Conservation (phyloP, 2,888 invertebrate genomes). For the Drosophila fulvimacula region DNA sequence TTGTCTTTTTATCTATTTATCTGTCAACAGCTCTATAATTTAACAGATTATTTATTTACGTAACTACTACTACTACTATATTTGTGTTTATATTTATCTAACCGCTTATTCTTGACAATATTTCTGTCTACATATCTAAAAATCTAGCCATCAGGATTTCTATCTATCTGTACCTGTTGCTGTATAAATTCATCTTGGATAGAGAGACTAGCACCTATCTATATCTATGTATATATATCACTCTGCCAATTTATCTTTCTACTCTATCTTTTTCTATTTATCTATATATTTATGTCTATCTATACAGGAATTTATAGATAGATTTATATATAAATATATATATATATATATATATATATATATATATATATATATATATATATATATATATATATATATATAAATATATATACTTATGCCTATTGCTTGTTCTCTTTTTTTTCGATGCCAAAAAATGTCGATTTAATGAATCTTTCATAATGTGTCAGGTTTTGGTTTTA, state of each 20-base stretch:
- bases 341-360: background rate
- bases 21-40: too few species aligned
- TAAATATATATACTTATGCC: constrained; percentile 16
- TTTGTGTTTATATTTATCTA: background rate
- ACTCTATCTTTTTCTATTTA: background rate
- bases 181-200: too few species aligned
- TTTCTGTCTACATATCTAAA: too few species aligned
- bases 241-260: background rate
- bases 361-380: background rate
- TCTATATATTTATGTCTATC: background rate
- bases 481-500: constrained; percentile 15
- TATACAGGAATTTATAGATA: too few species aligned
- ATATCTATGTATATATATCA: too few species aligned
- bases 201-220: too few species aligned
- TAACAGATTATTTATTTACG: too few species aligned
- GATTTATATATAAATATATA: too few species aligned
- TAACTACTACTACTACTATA: too few species aligned
- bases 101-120: background rate
- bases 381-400: too few species aligned
- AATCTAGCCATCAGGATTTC: background rate
- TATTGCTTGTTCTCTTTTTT: constrained; percentile 20
- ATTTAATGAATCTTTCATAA: constrained; percentile 44
- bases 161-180: background rate
- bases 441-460: constrained; percentile 50
- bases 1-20: too few species aligned